phyloP scores from a whole-genome alignment of 2,113 vertebrate species.

The Pontoporia blainvillei region DNA sequence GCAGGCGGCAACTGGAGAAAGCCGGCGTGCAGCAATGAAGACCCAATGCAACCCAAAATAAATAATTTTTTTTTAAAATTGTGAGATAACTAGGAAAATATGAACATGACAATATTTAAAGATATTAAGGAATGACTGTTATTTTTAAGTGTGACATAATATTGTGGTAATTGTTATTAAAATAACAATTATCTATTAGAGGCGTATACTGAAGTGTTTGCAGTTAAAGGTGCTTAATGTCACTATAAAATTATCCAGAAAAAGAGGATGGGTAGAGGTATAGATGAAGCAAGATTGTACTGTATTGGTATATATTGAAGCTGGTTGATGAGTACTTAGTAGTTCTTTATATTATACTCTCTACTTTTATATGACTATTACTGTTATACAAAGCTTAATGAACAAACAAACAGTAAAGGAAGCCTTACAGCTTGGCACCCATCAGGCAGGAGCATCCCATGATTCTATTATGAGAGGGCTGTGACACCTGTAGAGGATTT shows the following conservation, averaged over 20 bases:
- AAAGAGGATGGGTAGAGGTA: too few relatives aligned
- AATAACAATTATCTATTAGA: neutral
- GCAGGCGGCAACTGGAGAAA: too few relatives aligned
- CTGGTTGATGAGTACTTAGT: neutral
- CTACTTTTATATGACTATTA: neutral
- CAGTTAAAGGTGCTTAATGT: neutral
- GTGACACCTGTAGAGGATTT: neutral
- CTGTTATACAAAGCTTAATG: neutral
- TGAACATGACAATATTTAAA: neutral
- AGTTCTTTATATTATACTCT: neutral
- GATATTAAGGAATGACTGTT: neutral
- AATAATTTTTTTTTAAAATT: neutral
- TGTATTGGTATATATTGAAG: neutral
- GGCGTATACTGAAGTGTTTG: neutral
- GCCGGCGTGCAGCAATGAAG: too few relatives aligned
- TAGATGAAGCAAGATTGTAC: neutral
- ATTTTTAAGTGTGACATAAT: neutral
- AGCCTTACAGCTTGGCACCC: neutral
- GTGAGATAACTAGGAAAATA: neutral
- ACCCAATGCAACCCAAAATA: too few relatives aligned
- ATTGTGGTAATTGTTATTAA: neutral
- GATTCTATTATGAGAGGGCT: neutral
- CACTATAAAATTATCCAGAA: neutral
- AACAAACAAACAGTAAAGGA: neutral
- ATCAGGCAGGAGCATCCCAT: neutral